Base-by-base conservation (phyloP, 2,888 invertebrate species). In the Synergus umbraculus region DNA sequence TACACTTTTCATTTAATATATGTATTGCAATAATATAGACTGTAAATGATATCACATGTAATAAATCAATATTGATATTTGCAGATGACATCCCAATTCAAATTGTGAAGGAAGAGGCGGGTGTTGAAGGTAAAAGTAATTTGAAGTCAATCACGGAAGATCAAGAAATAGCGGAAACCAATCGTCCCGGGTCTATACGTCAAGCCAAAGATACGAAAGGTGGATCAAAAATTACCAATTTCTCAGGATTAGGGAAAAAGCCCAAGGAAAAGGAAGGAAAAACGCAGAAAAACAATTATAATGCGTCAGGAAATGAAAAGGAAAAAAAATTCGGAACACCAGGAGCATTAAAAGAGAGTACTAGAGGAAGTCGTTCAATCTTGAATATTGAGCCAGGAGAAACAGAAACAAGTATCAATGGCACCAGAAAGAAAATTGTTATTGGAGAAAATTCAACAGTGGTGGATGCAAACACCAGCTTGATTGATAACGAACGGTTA, bases 21-120 rank as follows among this genome's bases (percentile, higher is more conserved):
- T 12, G 13, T 15, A 49, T 1, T 15, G 1, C 49, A 37, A 37
- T 37, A 37, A 37, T 37, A 37, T 37, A 37, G 37, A 37, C 37
- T 4, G 4, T 37, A 4, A 37, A 37, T 37, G 37, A 54, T 54
- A 54, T n/a, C n/a, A 54, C 12, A 7, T n/a, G 7, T 54, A 8
- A 54, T 54, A 49, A 54, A 54, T n/a, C n/a, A 5, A 54, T 5
- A n/a, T 8, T 54, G 54, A 54, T 54, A 79, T 78, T 81, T 81
- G 79, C 93, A 97, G 97, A 97, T 93, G 97, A 97, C 92, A 97
- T 97, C 93, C 97, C 97, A 69, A 97, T 97, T 88, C 97, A 97
- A 93, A 94, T 94, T 73, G 94, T 94, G 13, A 95, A 95, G 89
- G 94, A 94, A 69, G 94, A 94, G 79, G 93, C 93, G 12, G 88